A percentile compares a stretch with the other conserved stretches of the same genome.
Conservation (phyloP, 1,140 invertebrate genomes). For the Sycobia sp. region DNA sequence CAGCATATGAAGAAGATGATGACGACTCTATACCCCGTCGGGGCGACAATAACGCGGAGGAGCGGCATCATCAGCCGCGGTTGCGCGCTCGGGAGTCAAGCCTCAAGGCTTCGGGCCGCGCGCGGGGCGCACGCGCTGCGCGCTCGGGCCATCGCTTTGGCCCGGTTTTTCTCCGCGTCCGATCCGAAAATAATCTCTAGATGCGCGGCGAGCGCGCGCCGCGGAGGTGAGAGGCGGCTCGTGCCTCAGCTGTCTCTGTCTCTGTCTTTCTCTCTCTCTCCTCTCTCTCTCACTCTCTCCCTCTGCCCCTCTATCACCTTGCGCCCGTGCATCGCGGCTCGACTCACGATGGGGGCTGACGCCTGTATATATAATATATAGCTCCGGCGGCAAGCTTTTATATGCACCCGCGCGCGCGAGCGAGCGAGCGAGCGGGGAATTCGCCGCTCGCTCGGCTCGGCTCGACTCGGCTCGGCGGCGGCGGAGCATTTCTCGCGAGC, state of each 20-base stretch:
- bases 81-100: slow-evolving; percentile 42
- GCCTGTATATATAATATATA: no score
- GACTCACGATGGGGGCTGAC: no score
- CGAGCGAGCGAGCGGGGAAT: no score
- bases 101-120: slow-evolving; percentile 46
- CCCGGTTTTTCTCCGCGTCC: slow-evolving; percentile 52
- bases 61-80: neutral
- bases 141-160: slow-evolving; percentile 49
- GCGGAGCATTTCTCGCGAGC: no score
- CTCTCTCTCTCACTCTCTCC: neutral
- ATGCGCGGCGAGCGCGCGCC: slow-evolving; percentile 34
- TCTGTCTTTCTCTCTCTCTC: neutral
- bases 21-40: no score
- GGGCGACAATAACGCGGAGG: no score
- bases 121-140: slow-evolving; percentile 26
- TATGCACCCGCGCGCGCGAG: no score
- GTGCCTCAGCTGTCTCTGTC: neutral
- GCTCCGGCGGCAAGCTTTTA: no score
- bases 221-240: no score
- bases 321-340: neutral
- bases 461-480: no score
- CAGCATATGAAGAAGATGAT: neutral
- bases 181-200: slow-evolving; percentile 52
- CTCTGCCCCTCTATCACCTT: neutral
- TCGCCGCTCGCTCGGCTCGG: no score